These are phyloP conservation scores for Heliconius ismenius DNA, from an alignment of 2,888 invertebrate species.

Conservation along the genomic window DNA sequence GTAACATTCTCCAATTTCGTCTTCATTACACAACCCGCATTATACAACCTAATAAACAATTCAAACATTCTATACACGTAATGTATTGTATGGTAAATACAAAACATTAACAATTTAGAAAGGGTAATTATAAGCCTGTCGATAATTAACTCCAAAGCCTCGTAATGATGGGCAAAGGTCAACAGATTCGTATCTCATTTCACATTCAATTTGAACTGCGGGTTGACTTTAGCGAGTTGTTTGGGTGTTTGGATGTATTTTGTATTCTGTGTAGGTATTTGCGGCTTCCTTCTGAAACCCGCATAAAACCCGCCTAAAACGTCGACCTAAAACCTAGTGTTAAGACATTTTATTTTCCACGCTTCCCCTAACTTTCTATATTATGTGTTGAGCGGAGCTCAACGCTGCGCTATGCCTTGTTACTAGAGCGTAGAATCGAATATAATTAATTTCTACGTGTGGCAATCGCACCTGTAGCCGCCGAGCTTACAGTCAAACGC, in stretches of 20 bases:
- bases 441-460: not conserved
- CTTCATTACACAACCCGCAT: too few species aligned
- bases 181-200: conserved; percentile 18
- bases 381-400: not conserved
- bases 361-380: not conserved
- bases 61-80: not conserved
- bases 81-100: not conserved
- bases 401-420: not conserved
- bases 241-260: not conserved
- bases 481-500: not conserved
- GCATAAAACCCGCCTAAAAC: too few species aligned
- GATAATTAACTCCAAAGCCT: conserved; percentile 4
- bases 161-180: not conserved
- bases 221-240: not conserved
- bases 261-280: not conserved
- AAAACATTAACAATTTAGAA: not conserved
- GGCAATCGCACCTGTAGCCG: not conserved
- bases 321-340: too few species aligned
- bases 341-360: not conserved
- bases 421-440: not conserved
- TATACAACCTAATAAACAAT: not conserved
- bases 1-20: too few species aligned
- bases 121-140: not conserved
- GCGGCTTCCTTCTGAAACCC: too few species aligned
- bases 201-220: conserved; percentile 11